These are phyloP conservation scores for Etheostoma nigrum DNA, from an alignment of 2,797 vertebrate species.

Conservation along the genomic window DNA sequence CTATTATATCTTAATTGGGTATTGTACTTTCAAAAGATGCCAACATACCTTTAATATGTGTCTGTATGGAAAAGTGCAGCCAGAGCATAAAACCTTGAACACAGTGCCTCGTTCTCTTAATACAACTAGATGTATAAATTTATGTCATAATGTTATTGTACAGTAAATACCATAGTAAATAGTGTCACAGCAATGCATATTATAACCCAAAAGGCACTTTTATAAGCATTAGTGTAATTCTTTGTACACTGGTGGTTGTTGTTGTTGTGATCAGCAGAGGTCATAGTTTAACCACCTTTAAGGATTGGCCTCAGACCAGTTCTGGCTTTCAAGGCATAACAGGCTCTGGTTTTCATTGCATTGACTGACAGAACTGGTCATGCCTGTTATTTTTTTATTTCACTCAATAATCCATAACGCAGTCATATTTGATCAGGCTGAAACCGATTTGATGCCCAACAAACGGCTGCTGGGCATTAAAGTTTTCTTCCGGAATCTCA, in stretches of 20 bases:
- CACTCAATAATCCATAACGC: neutral
- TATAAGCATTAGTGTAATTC: neutral
- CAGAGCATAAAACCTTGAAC: neutral
- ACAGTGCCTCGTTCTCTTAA: too few relatives aligned
- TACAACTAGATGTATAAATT: too few relatives aligned
- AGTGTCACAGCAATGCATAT: neutral
- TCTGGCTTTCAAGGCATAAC: neutral
- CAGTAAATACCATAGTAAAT: neutral
- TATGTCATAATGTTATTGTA: too few relatives aligned
- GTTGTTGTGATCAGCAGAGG: slow-evolving; percentile 54
- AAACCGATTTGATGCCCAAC: neutral
- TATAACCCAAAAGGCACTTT: neutral
- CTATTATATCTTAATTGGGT: slow-evolving; percentile 38
- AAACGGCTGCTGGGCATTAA: neutral
- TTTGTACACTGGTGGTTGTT: neutral
- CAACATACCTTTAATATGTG: slow-evolving; percentile 47
- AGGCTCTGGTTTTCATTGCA: slow-evolving; percentile 14
- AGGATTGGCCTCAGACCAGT: neutral
- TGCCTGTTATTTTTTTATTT: neutral
- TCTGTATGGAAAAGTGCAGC: slow-evolving; percentile 7
- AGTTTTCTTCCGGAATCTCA: neutral
- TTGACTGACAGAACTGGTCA: neutral
- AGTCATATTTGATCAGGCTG: neutral
- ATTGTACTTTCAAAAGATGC: slow-evolving; percentile 30
- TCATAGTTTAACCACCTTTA: slow-evolving; percentile 42